Evolutionary conservation across 2,113 vertebrate species (phyloP).

Genomic region (Chloropsis hardwickii): DNA sequence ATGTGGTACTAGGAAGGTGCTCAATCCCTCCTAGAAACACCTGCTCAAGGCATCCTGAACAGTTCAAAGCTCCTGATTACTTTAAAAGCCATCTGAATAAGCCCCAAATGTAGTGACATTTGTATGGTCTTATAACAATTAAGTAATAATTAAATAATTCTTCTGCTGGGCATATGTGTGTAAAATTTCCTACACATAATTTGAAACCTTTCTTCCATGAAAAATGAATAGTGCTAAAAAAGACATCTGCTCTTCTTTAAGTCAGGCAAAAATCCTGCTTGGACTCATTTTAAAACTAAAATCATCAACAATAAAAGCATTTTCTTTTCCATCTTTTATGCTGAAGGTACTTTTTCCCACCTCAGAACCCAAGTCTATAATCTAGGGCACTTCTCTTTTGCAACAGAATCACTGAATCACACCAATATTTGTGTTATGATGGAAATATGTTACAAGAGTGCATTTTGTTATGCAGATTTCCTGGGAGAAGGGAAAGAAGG

Average conservation of each 20-base stretch:
- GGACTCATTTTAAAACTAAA: not conserved
- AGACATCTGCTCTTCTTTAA: slow-evolving; percentile 31
- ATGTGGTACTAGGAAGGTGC: not conserved
- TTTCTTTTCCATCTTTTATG: not conserved
- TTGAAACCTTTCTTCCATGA: slow-evolving; percentile 45
- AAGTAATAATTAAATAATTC: slow-evolving; percentile 35
- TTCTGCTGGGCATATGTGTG: not conserved
- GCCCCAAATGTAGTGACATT: not conserved
- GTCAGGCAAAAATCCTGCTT: slow-evolving; percentile 23
- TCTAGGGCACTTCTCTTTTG: not conserved
- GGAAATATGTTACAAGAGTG: not conserved
- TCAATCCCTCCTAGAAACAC: not conserved
- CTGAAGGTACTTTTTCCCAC: not conserved
- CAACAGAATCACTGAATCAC: not conserved
- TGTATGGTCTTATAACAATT: not conserved
- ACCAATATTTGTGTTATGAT: not conserved
- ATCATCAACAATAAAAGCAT: not conserved
- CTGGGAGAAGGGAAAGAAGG: not conserved
- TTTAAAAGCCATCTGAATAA: not conserved
- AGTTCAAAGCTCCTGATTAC: not conserved
- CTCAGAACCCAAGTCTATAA: not conserved
- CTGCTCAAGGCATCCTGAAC: not conserved
- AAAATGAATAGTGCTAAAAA: slow-evolving; percentile 30
- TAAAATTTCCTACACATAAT: slow-evolving; percentile 23
- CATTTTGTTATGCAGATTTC: not conserved